These are phyloP conservation scores for Gibbula magus DNA, from an alignment of 2,888 invertebrate species.

Conservation along the genomic window DNA sequence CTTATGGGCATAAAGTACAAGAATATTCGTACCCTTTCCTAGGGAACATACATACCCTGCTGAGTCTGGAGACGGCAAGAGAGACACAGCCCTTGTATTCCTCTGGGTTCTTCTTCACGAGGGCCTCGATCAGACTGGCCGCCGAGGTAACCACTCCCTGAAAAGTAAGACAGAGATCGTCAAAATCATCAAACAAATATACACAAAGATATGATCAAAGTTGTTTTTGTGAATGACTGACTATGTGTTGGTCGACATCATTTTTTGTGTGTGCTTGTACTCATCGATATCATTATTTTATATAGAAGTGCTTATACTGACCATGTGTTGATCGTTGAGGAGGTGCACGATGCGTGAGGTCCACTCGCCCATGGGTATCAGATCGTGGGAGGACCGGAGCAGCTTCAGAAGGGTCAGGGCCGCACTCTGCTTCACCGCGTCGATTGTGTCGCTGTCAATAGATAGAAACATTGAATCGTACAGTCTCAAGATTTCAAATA, in stretches of 20 bases:
- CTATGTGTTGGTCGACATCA: neutral
- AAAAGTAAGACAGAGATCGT: constrained; percentile 12
- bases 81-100: constrained; percentile 99
- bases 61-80: constrained; percentile 96
- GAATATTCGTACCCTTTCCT: too few relatives aligned
- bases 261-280: neutral
- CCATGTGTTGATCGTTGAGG: constrained; percentile 98
- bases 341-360: constrained; percentile 98
- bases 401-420: constrained; percentile 95
- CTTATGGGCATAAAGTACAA: too few relatives aligned
- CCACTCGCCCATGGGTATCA: constrained; percentile 96
- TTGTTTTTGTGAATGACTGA: too few relatives aligned
- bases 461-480: neutral
- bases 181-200: too few relatives aligned
- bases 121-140: constrained; percentile 96
- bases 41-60: constrained; percentile 80
- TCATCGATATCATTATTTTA: too few relatives aligned
- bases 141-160: constrained; percentile 98
- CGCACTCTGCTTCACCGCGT: constrained; percentile 99
- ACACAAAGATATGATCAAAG: too few relatives aligned
- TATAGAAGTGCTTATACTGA: constrained; percentile 43
- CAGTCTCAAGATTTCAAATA: too few relatives aligned
- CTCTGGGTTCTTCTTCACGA: constrained; percentile 98
- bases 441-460: constrained; percentile 92
- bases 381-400: constrained; percentile 95